phyloP scores from a whole-genome alignment of 2,113 vertebrate genomes.

The Egretta garzetta region DNA sequence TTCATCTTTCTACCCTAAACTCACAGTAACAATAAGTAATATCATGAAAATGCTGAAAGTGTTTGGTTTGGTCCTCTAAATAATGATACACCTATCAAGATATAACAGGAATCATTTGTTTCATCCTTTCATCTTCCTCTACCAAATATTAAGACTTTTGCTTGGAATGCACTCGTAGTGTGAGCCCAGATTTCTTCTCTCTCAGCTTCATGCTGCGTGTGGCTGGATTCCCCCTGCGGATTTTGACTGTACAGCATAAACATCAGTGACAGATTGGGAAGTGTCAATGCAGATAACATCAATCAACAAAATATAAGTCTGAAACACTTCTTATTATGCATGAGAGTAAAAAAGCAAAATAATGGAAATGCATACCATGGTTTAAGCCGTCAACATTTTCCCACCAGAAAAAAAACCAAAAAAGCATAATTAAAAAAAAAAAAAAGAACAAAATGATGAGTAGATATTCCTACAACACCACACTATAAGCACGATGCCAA shows the following conservation, averaged over 20 bases:
- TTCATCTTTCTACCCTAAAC: background rate
- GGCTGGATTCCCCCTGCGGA: constrained; percentile 48
- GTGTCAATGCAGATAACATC: constrained; percentile 60
- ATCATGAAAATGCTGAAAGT: background rate
- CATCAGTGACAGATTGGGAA: constrained; percentile 77
- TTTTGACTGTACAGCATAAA: constrained; percentile 70
- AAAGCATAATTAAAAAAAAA: background rate
- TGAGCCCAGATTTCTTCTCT: constrained; percentile 56
- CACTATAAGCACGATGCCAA: constrained; percentile 77
- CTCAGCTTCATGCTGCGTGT: constrained; percentile 40
- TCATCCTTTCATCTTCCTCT: constrained; percentile 23
- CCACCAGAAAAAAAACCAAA: constrained; percentile 76
- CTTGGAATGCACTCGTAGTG: background rate
- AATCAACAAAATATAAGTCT: constrained; percentile 49
- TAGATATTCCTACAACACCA: constrained; percentile 72
- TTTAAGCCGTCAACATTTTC: constrained; percentile 75
- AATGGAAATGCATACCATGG: constrained; percentile 78
- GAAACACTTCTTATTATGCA: constrained; percentile 73
- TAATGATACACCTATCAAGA: constrained; percentile 5
- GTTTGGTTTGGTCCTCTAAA: constrained; percentile 2
- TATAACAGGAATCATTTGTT: background rate
- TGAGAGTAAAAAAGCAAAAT: constrained; percentile 77
- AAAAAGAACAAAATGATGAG: constrained; percentile 50
- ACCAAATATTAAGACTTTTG: constrained; percentile 41
- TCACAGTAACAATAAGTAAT: background rate